Evolutionary conservation across 1,140 invertebrate species (phyloP).

Genomic region (Sogatella furcifera): DNA sequence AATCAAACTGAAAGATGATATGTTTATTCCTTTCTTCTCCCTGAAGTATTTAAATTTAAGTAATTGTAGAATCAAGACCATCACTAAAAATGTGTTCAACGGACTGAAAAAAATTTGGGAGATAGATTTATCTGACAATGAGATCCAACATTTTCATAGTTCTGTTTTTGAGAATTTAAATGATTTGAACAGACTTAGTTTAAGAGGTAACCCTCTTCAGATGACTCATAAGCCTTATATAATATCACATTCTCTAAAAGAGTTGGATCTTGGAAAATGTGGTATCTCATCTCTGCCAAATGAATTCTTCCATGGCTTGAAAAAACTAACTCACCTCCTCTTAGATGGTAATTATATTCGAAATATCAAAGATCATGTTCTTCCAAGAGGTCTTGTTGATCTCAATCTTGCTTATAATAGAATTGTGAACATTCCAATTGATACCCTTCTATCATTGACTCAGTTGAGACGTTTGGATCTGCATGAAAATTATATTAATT

Average conservation of each 20-base stretch:
- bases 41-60: slow-evolving; percentile 34
- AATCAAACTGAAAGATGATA: slow-evolving; percentile 14
- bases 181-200: slow-evolving; percentile 14
- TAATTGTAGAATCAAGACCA: slow-evolving; percentile 54
- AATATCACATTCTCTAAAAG: slow-evolving; percentile 19
- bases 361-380: slow-evolving; percentile 16
- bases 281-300: slow-evolving; percentile 15
- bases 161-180: slow-evolving; percentile 16
- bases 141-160: slow-evolving; percentile 51
- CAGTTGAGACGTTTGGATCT: slow-evolving; percentile 19
- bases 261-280: slow-evolving; percentile 21
- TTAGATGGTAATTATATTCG: slow-evolving; percentile 21
- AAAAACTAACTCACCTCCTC: slow-evolving; percentile 14
- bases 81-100: slow-evolving; percentile 61
- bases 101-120: slow-evolving; percentile 70
- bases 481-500: slow-evolving; percentile 24
- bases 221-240: slow-evolving; percentile 15
- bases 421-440: slow-evolving; percentile 20
- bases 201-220: slow-evolving; percentile 21
- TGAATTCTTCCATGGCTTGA: slow-evolving; percentile 15
- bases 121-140: slow-evolving; percentile 70
- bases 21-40: slow-evolving; percentile 14
- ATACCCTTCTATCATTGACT: slow-evolving; percentile 15
- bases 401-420: slow-evolving; percentile 21
- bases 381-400: slow-evolving; percentile 20